phyloP scores from a whole-genome alignment of 2,113 vertebrate species.

The Tragelaphus strepsiceros region DNA sequence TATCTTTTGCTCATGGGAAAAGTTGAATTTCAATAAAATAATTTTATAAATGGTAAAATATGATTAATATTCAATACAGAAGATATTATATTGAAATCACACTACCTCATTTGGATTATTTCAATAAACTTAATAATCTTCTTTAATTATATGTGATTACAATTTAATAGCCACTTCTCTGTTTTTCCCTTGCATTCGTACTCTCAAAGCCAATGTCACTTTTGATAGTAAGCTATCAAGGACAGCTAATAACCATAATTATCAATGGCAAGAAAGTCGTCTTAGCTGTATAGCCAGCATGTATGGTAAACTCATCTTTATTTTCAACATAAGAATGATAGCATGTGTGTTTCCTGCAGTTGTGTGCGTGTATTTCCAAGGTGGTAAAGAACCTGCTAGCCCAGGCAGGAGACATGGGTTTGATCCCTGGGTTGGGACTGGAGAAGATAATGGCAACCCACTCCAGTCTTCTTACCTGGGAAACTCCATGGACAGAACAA shows the following conservation, averaged over 20 bases:
- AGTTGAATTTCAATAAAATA: not conserved
- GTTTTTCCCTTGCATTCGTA: not conserved
- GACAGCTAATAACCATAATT: not conserved
- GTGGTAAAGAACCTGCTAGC: not conserved
- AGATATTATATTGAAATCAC: not conserved
- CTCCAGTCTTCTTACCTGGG: not conserved
- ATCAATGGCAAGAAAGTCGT: not conserved
- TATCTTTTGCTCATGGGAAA: not conserved
- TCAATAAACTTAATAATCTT: not conserved
- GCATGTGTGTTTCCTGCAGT: not conserved
- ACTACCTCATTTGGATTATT: not conserved
- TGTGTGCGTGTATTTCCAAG: not conserved
- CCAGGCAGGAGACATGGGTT: not conserved
- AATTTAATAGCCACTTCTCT: not conserved
- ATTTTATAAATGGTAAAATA: not conserved
- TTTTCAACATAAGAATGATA: not conserved
- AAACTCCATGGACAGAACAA: not conserved
- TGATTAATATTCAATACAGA: not conserved
- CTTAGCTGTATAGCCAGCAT: not conserved
- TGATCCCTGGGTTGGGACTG: not conserved
- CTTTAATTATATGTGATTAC: not conserved
- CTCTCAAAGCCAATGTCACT: not conserved
- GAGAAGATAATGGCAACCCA: not conserved
- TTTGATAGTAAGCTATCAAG: not conserved
- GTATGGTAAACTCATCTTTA: not conserved